A percentile compares a stretch with the other conserved stretches of the same genome.
phyloP scores from a whole-genome alignment of 2,113 vertebrate genomes.

The Lanius collurio region DNA sequence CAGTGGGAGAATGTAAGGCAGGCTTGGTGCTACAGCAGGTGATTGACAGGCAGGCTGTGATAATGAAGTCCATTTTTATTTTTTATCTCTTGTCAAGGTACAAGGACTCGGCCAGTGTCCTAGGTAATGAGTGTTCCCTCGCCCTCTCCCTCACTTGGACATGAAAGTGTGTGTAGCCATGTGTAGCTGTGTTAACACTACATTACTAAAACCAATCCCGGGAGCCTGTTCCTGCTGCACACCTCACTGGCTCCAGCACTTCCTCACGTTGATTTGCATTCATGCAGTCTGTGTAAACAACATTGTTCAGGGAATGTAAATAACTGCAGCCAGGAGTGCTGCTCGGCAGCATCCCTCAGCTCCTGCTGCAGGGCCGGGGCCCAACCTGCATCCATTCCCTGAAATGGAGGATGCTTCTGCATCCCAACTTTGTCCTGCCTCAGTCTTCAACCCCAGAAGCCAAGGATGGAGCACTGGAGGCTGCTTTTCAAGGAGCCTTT shows the following conservation, averaged over 20 bases:
- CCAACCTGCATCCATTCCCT: neutral
- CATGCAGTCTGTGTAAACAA: slow-evolving; percentile 76
- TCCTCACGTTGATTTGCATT: slow-evolving; percentile 75
- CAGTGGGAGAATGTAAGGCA: neutral
- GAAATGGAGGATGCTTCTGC: neutral
- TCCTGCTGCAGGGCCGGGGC: neutral
- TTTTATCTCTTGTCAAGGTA: slow-evolving; percentile 56
- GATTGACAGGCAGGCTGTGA: slow-evolving; percentile 28
- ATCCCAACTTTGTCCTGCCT: neutral
- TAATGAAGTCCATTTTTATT: slow-evolving; percentile 58
- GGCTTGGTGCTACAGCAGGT: neutral
- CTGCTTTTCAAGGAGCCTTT: neutral
- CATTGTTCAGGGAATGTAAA: slow-evolving; percentile 72
- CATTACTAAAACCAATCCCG: slow-evolving; percentile 76
- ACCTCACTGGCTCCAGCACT: slow-evolving; percentile 62
- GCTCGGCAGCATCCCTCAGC: slow-evolving; percentile 5
- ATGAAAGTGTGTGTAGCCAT: slow-evolving; percentile 72
- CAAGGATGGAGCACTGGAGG: neutral
- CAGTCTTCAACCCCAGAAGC: neutral
- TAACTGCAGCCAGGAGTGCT: slow-evolving; percentile 65
- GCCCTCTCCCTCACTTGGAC: slow-evolving; percentile 18
- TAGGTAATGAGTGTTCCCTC: slow-evolving; percentile 57
- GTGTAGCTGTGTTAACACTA: slow-evolving; percentile 78
- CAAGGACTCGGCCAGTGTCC: slow-evolving; percentile 64
- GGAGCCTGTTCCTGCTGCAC: slow-evolving; percentile 66